Percentiles rank a stretch among this genome's conserved stretches.
Conservation (phyloP, 2,113 vertebrate genomes). For the Perca flavescens region DNA sequence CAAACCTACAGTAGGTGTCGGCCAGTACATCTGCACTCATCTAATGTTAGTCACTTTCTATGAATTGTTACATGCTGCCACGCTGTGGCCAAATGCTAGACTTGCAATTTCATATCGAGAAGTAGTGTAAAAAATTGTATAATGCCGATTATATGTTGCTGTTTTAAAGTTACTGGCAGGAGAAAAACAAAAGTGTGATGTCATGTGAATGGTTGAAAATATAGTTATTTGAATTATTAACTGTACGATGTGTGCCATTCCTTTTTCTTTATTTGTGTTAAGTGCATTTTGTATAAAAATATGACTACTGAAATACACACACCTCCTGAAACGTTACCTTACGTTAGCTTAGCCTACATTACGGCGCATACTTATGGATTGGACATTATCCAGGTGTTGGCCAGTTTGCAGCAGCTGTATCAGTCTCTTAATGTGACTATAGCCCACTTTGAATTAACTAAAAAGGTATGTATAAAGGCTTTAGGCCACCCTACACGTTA, state of each 20-base stretch:
- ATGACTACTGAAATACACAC: no score
- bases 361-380: no score
- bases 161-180: background rate
- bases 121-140: background rate
- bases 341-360: no score
- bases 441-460: no score
- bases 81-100: slow-evolving; percentile 28
- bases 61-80: slow-evolving; percentile 33
- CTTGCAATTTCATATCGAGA: background rate
- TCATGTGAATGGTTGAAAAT: background rate
- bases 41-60: background rate
- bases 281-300: no score
- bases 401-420: no score
- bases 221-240: slow-evolving; percentile 15
- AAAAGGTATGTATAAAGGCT: no score
- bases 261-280: background rate
- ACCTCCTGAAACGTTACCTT: no score
- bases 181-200: background rate
- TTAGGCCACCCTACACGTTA: no score
- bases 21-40: slow-evolving; percentile 3
- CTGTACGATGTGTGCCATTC: background rate
- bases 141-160: background rate
- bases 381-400: no score
- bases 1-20: background rate
- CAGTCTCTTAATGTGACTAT: no score